phyloP scores from a whole-genome alignment of 2,797 vertebrate genomes.

The Scolopax rusticola region DNA sequence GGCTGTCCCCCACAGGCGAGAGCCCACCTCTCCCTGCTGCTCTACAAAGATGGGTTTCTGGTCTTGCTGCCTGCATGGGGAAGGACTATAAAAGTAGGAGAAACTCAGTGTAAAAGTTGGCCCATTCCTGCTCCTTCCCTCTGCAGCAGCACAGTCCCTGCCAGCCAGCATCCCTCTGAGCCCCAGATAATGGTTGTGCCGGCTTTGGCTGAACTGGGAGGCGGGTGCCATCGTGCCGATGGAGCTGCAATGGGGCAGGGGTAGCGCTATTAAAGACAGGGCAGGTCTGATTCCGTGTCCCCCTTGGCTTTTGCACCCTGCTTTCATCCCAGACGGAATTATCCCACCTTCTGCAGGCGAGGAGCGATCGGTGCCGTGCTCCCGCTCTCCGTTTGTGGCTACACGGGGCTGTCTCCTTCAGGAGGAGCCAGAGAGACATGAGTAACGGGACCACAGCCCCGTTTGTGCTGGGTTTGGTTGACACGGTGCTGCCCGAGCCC shows the following conservation, averaged over 20 bases:
- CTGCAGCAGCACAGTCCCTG: neutral
- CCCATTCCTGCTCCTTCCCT: neutral
- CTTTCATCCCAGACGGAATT: neutral
- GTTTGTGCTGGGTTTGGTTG: neutral
- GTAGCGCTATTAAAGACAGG: fast-evolving
- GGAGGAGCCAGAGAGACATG: conserved; percentile 54
- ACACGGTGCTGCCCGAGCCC: neutral
- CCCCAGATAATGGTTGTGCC: fast-evolving
- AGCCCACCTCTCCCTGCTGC: neutral
- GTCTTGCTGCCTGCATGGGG: neutral
- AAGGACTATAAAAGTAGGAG: neutral
- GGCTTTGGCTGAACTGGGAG: neutral
- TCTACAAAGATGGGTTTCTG: neutral
- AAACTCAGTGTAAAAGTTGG: too few species aligned
- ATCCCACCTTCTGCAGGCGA: neutral
- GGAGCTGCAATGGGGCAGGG: neutral
- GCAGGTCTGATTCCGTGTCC: fast-evolving
- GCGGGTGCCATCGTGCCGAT: fast-evolving
- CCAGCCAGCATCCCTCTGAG: neutral
- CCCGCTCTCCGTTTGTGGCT: neutral
- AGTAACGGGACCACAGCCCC: neutral
- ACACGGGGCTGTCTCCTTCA: conserved; percentile 39
- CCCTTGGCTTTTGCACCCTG: neutral
- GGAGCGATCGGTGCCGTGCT: neutral
- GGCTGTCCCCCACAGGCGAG: neutral